A percentile compares a stretch with the other conserved stretches of the same genome.
These are phyloP conservation scores for Dorcus parallelipipedus DNA, from an alignment of 2,888 invertebrate genomes.

Conservation along the genomic window DNA sequence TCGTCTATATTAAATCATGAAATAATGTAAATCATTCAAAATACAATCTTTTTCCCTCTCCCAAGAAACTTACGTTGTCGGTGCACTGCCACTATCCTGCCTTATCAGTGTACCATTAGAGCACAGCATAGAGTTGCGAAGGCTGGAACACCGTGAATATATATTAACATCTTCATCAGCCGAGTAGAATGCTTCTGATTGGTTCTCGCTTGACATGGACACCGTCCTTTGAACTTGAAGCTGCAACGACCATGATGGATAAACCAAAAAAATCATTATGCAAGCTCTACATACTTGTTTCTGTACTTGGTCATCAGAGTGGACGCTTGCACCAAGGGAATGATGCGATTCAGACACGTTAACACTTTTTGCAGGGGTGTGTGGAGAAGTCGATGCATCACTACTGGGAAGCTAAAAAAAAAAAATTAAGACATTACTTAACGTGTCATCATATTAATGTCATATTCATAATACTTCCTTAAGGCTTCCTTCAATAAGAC, in stretches of 20 bases:
- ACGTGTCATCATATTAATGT: background rate
- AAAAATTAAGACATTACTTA: background rate
- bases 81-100: slow-evolving; percentile 41
- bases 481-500: no score
- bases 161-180: slow-evolving; percentile 82
- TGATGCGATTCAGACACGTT: slow-evolving; percentile 67
- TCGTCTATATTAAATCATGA: slow-evolving; percentile 31
- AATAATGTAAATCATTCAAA: no score
- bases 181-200: slow-evolving; percentile 89
- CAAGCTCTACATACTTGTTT: slow-evolving; percentile 49
- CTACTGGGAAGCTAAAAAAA: slow-evolving; percentile 29
- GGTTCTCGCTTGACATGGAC: slow-evolving; percentile 86
- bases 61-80: slow-evolving; percentile 30
- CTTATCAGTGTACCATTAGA: slow-evolving; percentile 49
- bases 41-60: no score
- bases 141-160: slow-evolving; percentile 65
- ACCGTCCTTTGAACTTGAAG: slow-evolving; percentile 71
- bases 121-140: slow-evolving; percentile 64
- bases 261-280: background rate
- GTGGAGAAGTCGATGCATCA: slow-evolving; percentile 26
- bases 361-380: slow-evolving; percentile 52
- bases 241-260: background rate
- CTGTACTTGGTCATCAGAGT: slow-evolving; percentile 57
- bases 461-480: no score
- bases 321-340: slow-evolving; percentile 58